Base-by-base conservation (phyloP, 2,113 vertebrate genomes). In the Datnioides undecimradiatus region DNA sequence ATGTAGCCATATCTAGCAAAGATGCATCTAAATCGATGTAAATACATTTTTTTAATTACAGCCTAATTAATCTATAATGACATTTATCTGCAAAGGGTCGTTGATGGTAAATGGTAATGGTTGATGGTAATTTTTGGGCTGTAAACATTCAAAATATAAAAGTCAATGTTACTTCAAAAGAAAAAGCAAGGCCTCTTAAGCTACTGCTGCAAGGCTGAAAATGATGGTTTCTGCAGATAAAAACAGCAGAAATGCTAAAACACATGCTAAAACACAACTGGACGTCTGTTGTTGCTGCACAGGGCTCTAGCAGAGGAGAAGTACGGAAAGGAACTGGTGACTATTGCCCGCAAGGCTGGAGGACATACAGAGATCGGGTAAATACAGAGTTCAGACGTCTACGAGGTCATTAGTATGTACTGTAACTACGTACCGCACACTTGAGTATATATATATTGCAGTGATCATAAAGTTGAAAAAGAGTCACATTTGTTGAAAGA, bases 261-360 rank as follows among this genome's bases (percentile, higher is more conserved):
- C 5, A 6, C 7, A 5, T 17, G 49, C 13, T 60, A 38, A 57
- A 55, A 73, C 5, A n/a, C 5, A 40, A 25, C 5, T 48, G 27
- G 10, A 2, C 74, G 38, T 60, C 0, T 82, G 8, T 75, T 73
- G 43, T 25, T 57, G 40, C 29, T 59, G 17, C 51, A 62, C 95
- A 99, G 98, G 93, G 96, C 97, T 6, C 93, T 95, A 17, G 97
- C 97, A 6, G 98, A 99, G 88, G 98, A 99, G 81, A 96, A 93
- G 72, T 98, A 98, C 0, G 98, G 98, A 25, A 98, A 97, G 83
- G 97, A 99, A 69, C 87, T 99, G 87, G 88, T 99, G 75, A 95
- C 95, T 36, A 97, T 99, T 0, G 97, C 97, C 23, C 94, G 95
- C 34, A 99, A 97, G 90, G 95, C 96, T 16, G 96, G 96, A 9